Percentiles rank a stretch among this genome's conserved stretches.
Evolutionary conservation across 2,888 invertebrate genomes (phyloP).

Genomic region (Antheraea yamamai): DNA sequence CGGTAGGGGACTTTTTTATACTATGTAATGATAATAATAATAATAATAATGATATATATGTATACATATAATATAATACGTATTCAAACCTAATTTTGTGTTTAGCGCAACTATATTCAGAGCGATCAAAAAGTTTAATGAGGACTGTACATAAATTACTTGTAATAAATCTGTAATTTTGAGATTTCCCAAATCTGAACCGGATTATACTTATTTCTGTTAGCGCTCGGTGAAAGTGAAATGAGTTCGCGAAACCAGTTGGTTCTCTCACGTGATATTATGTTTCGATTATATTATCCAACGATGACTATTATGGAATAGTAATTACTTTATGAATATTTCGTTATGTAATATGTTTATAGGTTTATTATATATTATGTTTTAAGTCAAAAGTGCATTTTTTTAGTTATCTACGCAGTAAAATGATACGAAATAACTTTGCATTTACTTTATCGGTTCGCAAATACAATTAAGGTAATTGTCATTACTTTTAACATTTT

Average conservation of each 20-base stretch:
- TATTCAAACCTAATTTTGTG: too few relatives aligned
- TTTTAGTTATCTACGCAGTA: neutral
- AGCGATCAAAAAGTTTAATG: too few relatives aligned
- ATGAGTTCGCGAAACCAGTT: slow-evolving; percentile 61
- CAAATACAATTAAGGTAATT: neutral
- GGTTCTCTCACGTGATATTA: slow-evolving; percentile 60
- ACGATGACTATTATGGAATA: slow-evolving; percentile 66
- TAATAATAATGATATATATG: too few relatives aligned
- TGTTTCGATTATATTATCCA: slow-evolving; percentile 62
- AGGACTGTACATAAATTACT: neutral
- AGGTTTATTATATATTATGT: slow-evolving; percentile 22
- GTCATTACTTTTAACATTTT: neutral
- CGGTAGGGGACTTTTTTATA: too few relatives aligned
- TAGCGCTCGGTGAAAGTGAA: slow-evolving; percentile 70
- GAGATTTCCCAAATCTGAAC: slow-evolving; percentile 41
- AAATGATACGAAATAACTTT: neutral
- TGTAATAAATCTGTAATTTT: neutral
- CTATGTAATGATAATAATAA: too few relatives aligned
- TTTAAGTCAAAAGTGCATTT: neutral
- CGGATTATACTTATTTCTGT: slow-evolving; percentile 63
- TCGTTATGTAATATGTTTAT: slow-evolving; percentile 37
- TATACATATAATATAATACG: too few relatives aligned
- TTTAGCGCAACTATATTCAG: too few relatives aligned
- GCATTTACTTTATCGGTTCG: neutral
- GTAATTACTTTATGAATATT: slow-evolving; percentile 50